Evolutionary conservation across 2,888 invertebrate genomes (phyloP), one percentile per base, ranked within the genome.

Genomic region (Anagyrus pseudococci): DNA sequence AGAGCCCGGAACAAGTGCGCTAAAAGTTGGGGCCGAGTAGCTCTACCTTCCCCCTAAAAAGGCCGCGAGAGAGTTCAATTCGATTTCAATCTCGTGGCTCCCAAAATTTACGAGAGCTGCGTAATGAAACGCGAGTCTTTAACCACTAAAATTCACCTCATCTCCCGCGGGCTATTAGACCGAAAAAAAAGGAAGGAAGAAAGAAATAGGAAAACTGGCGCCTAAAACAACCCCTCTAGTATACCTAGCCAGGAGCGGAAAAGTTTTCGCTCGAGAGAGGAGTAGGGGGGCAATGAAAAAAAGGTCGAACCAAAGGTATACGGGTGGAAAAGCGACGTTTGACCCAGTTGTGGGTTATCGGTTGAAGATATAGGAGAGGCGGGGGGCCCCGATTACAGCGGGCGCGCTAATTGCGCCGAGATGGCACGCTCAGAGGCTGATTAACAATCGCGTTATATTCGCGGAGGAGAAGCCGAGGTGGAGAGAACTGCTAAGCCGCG

Each of bases 391-490:
- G 48, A 15, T 29, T 58, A 49, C 44, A 58, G 25, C 70, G 62
- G 17, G 26, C 70, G 63, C 70, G 71, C 72, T 75, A 73, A 76
- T 76, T 76, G 74, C 71, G 62, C 70, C 66, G 69, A 70, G 72
- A 74, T 74, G 71, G 72, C 70, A 37, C 33, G 3, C 33, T 29
- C 6, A 10, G 6, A 7, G 33, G 68, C 72, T 76, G 76, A 77
- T 77, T 77, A 77, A 75, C 74, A 74, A 68, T 63, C n/a, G n/a
- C n/a, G n/a, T n/a, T n/a, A n/a, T n/a, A n/a, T n/a, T n/a, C n/a
- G n/a, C n/a, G n/a, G n/a, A n/a, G n/a, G n/a, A n/a, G n/a, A n/a
- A n/a, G n/a, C n/a, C n/a, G n/a, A n/a, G n/a, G n/a, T n/a, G n/a
- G n/a, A n/a, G n/a, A n/a, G n/a, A n/a, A n/a, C n/a, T n/a, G n/a